Conservation (phyloP, 2,888 invertebrate species). For the Mechanitis messenoides region DNA sequence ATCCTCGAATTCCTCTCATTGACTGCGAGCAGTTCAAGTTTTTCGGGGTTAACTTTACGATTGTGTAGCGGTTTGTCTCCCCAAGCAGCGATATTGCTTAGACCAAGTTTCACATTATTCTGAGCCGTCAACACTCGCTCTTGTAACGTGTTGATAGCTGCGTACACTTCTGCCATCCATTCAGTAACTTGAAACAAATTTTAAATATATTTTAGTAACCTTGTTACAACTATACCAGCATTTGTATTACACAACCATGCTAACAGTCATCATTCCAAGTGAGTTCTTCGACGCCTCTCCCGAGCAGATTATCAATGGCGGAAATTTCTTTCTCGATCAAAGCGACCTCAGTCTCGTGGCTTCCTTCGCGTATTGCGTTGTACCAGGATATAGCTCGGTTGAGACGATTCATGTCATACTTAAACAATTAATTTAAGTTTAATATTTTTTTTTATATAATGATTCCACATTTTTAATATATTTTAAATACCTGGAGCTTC, state of each 20-base stretch:
- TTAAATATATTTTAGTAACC: neutral
- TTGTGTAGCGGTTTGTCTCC: conserved; percentile 84
- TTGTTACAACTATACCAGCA: neutral
- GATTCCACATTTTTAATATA: neutral
- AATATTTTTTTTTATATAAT: neutral
- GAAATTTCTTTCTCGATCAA: conserved; percentile 85
- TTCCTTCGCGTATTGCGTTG: conserved; percentile 85
- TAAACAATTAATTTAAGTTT: conserved; percentile 10
- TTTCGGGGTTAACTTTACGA: conserved; percentile 74
- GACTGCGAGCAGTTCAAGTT: conserved; percentile 72
- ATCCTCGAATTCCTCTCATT: conserved; percentile 74
- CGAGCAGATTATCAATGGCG: conserved; percentile 82
- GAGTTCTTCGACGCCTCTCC: conserved; percentile 80
- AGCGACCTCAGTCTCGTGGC: conserved; percentile 85
- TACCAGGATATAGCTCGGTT: conserved; percentile 86
- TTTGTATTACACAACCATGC: conserved; percentile 30
- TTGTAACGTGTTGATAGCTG: conserved; percentile 83
- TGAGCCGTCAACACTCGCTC: conserved; percentile 81
- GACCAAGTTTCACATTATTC: conserved; percentile 77
- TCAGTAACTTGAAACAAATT: conserved; percentile 71
- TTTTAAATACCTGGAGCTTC: conserved; percentile 75
- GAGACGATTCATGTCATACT: conserved; percentile 75
- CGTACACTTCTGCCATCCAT: conserved; percentile 82
- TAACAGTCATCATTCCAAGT: conserved; percentile 90
- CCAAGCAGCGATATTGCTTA: conserved; percentile 81